Evolutionary conservation across 2,113 vertebrate genomes (phyloP), one percentile per base, ranked within the genome.

Genomic region (Epinephelus lanceolatus): DNA sequence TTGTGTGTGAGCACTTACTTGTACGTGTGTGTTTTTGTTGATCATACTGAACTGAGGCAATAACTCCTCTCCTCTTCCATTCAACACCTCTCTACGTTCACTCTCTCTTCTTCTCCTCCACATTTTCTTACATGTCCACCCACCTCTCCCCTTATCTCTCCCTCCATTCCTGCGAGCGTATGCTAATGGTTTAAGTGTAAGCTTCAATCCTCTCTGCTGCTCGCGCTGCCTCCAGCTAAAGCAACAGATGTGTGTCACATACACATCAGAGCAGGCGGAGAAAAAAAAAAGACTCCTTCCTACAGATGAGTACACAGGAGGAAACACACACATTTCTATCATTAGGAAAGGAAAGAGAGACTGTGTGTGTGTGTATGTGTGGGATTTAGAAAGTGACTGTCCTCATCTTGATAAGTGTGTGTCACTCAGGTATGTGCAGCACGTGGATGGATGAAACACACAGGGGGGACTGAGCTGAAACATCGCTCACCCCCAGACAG

Each of bases 241-340:
- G 91, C 94, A 94, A 93, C 92, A 94, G 91, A 93, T 94, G 93
- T 86, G 82, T 88, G 85, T 73, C 45, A 81, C 74, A 77, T 19
- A 53, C 69, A 85, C 71, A 85, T 77, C 72, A 42, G 70, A 70
- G 40, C 25, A 49, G 37, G 52, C 10, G 7, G 15, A 21, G 27
- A 5, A 18, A 23, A 37, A 76, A 71, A 65, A 65, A n/a, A 68
- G 21, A 27, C 3, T 65, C 66, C 59, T 67, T 51, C 42, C 75
- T 71, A 10, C 40, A 86, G 17, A 83, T 81, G 63, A 67, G 25
- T 71, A 5, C 52, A 75, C 33, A 61, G 70, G 42, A 45, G 6
- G 79, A 79, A 85, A 51, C 66, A 75, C 80, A 40, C 19, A 67
- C 65, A 83, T 80, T 12, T 88, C 66, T 71, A 80, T 56, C 69